phyloP scores from a whole-genome alignment of 2,888 invertebrate genomes.

The Pyrrhia umbra region DNA sequence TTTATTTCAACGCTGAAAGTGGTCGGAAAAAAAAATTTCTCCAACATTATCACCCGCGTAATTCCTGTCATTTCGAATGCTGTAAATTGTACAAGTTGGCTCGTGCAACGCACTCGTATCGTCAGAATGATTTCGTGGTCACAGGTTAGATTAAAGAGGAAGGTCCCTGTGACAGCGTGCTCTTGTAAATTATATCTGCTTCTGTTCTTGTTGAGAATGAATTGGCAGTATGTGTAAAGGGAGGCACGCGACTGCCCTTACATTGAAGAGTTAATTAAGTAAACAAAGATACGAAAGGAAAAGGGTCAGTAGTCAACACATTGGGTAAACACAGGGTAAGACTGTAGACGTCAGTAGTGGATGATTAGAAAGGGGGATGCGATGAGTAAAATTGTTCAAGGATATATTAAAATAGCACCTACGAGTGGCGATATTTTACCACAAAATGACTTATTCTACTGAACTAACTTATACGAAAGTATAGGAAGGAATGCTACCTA shows the following conservation, averaged over 20 bases:
- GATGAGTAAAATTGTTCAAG: neutral
- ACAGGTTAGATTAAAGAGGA: neutral
- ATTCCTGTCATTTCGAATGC: conserved; percentile 33
- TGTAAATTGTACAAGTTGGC: conserved; percentile 16
- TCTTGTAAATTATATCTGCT: neutral
- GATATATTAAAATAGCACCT: conserved; percentile 12
- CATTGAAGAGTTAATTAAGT: conserved; percentile 26
- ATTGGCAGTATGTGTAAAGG: conserved; percentile 14
- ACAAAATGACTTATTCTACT: too few species aligned
- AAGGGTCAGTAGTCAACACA: conserved; percentile 28
- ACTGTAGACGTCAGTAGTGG: neutral
- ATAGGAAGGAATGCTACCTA: conserved; percentile 1
- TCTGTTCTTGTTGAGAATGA: neutral
- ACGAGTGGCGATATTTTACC: too few species aligned
- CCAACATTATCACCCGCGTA: conserved; percentile 20
- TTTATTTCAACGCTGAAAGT: conserved; percentile 41
- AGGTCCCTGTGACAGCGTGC: neutral
- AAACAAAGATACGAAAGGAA: conserved; percentile 20
- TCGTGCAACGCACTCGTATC: neutral
- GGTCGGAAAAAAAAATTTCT: conserved; percentile 26
- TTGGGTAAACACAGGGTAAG: conserved; percentile 12
- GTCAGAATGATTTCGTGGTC: conserved; percentile 14
- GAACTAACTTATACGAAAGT: too few species aligned
- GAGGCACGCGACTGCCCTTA: conserved; percentile 25
- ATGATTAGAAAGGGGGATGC: conserved; percentile 10